Evolutionary conservation across 2,797 vertebrate genomes (phyloP).

Genomic region (Esox masquinongy): DNA sequence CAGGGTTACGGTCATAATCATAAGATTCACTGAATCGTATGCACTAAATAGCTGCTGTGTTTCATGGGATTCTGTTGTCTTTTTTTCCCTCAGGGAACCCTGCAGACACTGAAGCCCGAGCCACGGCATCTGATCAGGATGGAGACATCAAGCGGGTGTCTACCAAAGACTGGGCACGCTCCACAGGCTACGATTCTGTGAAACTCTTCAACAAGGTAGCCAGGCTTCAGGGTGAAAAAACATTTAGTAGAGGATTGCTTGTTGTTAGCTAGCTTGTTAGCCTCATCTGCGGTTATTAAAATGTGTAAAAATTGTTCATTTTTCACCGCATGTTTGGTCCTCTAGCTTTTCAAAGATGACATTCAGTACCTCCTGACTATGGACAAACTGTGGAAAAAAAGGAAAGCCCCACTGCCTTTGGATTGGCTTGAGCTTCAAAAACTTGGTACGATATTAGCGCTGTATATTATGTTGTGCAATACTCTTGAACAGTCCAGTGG

Average conservation of each 20-base stretch:
- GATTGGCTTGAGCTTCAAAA: slow-evolving; percentile 89
- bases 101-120: slow-evolving; percentile 86
- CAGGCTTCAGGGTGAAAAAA: neutral
- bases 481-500: no score
- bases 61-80: slow-evolving; percentile 1
- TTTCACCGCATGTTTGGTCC: neutral
- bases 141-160: slow-evolving; percentile 95
- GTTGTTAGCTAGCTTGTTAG: neutral
- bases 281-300: neutral
- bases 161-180: slow-evolving; percentile 96
- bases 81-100: slow-evolving; percentile 82
- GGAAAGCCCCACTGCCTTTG: slow-evolving; percentile 91
- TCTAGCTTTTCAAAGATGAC: slow-evolving; percentile 97
- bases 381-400: slow-evolving; percentile 98
- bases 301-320: neutral
- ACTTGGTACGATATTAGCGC: slow-evolving; percentile 67
- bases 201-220: slow-evolving; percentile 97
- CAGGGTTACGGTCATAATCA: neutral
- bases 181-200: slow-evolving; percentile 88
- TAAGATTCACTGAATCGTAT: neutral
- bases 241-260: neutral
- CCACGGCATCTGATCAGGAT: slow-evolving; percentile 88
- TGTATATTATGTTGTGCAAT: neutral
- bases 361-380: slow-evolving; percentile 95
- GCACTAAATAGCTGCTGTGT: neutral